phyloP scores from a whole-genome alignment of 2,113 vertebrate genomes.

The Aplodontia rufa region DNA sequence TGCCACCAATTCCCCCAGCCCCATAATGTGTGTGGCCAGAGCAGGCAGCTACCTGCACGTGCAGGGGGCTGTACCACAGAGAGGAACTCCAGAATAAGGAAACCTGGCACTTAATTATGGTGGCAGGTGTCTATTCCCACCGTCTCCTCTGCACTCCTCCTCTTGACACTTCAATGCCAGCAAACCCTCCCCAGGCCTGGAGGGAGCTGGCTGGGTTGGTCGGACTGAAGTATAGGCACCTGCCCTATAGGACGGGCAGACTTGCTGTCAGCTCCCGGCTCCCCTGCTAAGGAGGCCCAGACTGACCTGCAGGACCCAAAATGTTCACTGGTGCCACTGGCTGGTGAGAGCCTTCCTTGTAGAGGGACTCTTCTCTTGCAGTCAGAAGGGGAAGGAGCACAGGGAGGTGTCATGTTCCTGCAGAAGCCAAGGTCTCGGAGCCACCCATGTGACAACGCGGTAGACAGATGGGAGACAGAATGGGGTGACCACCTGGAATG shows the following conservation, averaged over 20 bases:
- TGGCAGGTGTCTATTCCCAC: rapidly evolving
- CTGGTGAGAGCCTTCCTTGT: not conserved
- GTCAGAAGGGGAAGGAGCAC: rapidly evolving
- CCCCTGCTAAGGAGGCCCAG: not conserved
- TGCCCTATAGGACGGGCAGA: rapidly evolving
- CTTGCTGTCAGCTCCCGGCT: rapidly evolving
- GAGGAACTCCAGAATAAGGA: not conserved
- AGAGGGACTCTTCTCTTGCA: not conserved
- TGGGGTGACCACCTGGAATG: not conserved
- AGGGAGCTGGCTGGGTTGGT: too few relatives aligned
- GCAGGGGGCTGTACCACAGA: rapidly evolving
- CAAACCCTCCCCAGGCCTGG: not conserved
- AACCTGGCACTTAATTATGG: rapidly evolving
- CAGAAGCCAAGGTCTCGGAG: not conserved
- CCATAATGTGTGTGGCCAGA: rapidly evolving
- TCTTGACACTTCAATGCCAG: not conserved
- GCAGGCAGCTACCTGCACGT: rapidly evolving
- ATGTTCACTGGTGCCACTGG: not conserved
- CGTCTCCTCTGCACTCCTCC: rapidly evolving
- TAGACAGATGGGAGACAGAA: not conserved
- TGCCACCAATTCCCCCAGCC: rapidly evolving
- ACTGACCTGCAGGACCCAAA: not conserved
- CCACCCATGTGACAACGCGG: not conserved
- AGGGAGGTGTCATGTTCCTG: not conserved
- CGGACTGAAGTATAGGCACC: not conserved